phyloP scores from a whole-genome alignment of 2,888 invertebrate species.

The Ormia ochracea region DNA sequence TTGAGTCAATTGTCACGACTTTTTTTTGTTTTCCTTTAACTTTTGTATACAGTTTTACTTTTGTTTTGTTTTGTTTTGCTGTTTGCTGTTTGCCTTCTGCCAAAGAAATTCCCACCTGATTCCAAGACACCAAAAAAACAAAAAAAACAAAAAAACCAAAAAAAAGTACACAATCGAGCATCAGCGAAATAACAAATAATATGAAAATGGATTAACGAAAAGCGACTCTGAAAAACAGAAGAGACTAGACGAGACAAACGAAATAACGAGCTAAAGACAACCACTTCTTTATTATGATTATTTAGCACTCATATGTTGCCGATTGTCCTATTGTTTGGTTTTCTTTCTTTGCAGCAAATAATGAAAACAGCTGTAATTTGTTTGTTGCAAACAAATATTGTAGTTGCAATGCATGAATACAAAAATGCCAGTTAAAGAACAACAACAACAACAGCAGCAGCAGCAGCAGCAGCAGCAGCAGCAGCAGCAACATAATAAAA shows the following conservation, averaged over 20 bases:
- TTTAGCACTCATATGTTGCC: constrained; percentile 49
- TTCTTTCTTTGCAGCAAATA: constrained; percentile 38
- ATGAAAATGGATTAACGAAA: background rate
- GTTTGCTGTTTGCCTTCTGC: constrained; percentile 37
- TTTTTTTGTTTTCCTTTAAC: background rate
- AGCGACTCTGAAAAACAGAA: constrained; percentile 20
- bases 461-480: no score
- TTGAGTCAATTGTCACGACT: constrained; percentile 58
- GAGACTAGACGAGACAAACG: constrained; percentile 22
- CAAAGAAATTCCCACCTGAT: constrained; percentile 61
- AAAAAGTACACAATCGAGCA: constrained; percentile 28
- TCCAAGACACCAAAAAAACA: constrained; percentile 39
- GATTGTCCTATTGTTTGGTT: constrained; percentile 34
- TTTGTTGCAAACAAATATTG: constrained; percentile 57
- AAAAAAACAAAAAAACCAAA: no score
- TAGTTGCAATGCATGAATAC: constrained; percentile 17
- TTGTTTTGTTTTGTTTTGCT: no score
- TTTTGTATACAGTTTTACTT: constrained; percentile 12
- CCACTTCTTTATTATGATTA: constrained; percentile 34
- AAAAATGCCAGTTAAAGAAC: constrained; percentile 35
- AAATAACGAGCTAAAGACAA: constrained; percentile 12
- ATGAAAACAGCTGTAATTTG: constrained; percentile 61
- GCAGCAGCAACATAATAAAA: constrained; percentile 35
- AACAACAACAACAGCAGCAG: no score
- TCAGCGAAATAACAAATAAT: background rate